Base-by-base conservation (phyloP, 2,113 vertebrate genomes). In the Saimiri boliviensis region DNA sequence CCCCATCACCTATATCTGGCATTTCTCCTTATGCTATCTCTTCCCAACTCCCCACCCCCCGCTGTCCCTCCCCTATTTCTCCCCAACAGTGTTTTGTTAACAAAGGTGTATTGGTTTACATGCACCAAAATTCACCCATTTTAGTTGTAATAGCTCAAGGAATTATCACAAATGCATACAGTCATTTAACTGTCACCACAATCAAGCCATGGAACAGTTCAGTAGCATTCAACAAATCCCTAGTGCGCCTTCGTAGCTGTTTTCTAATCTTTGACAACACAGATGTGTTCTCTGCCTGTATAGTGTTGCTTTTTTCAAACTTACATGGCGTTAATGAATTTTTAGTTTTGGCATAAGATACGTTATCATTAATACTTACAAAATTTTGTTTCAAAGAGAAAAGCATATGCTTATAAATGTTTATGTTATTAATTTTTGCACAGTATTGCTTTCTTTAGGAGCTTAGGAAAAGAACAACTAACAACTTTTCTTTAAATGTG, bases 211-310 rank as follows among this genome's bases (percentile, higher is more conserved):
- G 23, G 37, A 77, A 77, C 12, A 89, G 25, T 25, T 45, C 16
- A 63, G 1, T 82, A 56, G 91, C 30, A 0, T 0, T 0, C 0
- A 30, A 19, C 25, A 32, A 13, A 1, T 6, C 35, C 45, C 9
- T 30, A 0, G 13, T 19, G 23, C 2, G 1, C 12, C 19, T 49
- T 58, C 37, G 27, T 8, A 52, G 27, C 19, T 37, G 45, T 6
- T 42, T 80, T 30, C 9, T 54, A 0, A 8, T 30, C 12, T 5
- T 35, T 35, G 45, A 35, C 6, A 40, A 1, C 11, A 21, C 8
- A 84, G 9, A 5, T 12, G 2, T 68, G 56, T 76, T 42, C 3
- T 80, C 21, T 68, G 4, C 58, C 16, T 11, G 20, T n/a, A 32
- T 56, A 6, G 5, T 58, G 68, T 60, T 80, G 3, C 3, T 17